A percentile compares a stretch with the other conserved stretches of the same genome.
phyloP scores from a whole-genome alignment of 2,797 vertebrate species.

The Poeciliopsis turneri region DNA sequence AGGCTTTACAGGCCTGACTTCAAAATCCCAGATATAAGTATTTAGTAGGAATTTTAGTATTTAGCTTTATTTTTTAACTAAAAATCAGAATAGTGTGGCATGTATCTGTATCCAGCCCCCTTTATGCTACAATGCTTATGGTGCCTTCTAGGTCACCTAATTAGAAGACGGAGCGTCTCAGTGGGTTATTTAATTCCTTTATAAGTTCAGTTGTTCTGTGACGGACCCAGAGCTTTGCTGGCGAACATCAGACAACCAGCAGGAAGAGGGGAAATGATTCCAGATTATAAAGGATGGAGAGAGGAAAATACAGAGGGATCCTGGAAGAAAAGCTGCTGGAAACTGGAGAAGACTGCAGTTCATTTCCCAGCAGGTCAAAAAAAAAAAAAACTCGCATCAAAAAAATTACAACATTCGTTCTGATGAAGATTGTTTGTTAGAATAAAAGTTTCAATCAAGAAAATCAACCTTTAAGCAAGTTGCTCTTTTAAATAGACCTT shows the following conservation, averaged over 20 bases:
- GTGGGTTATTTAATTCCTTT: neutral
- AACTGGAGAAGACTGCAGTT: neutral
- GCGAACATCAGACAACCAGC: neutral
- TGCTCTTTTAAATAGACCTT: neutral
- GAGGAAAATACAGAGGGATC: neutral
- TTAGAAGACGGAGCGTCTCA: neutral
- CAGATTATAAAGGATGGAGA: neutral
- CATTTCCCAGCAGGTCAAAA: neutral
- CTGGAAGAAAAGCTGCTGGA: neutral
- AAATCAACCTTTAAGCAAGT: neutral
- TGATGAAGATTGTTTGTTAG: neutral
- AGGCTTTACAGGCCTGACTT: slow-evolving; percentile 12
- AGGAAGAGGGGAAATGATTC: neutral
- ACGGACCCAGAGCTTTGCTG: neutral
- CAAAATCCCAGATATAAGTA: neutral
- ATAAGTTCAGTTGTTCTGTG: neutral
- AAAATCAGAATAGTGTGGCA: neutral
- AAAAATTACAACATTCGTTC: neutral
- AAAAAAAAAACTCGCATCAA: neutral
- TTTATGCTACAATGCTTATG: neutral
- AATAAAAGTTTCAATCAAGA: neutral
- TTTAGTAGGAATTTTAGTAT: neutral
- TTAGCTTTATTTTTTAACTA: neutral
- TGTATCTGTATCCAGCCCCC: neutral
- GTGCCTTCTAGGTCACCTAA: neutral